Percentiles rank a stretch among this genome's conserved stretches.
These are phyloP conservation scores for Macrobrachium nipponense DNA, from an alignment of 1,140 invertebrate species.

Conservation along the genomic window DNA sequence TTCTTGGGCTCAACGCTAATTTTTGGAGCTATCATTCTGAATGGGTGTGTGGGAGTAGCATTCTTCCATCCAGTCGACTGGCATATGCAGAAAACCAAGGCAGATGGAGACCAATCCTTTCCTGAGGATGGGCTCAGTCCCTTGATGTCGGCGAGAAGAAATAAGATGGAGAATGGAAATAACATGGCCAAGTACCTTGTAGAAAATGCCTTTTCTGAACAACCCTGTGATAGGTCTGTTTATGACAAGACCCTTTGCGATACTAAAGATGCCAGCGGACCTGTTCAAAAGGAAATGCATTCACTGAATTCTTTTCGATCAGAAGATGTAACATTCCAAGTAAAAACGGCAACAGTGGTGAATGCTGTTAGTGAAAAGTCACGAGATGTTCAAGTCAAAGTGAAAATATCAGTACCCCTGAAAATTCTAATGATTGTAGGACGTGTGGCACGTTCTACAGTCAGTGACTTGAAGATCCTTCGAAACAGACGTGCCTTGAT, in stretches of 20 bases:
- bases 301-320: too few species aligned
- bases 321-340: background rate
- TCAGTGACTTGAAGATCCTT: constrained; percentile 9
- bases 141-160: background rate
- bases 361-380: background rate
- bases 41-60: background rate
- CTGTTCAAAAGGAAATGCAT: too few species aligned
- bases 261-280: too few species aligned
- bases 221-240: too few species aligned
- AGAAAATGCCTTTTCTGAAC: background rate
- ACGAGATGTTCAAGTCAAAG: background rate
- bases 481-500: constrained; percentile 11
- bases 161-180: background rate
- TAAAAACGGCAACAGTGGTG: background rate
- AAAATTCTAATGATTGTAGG: background rate
- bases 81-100: background rate
- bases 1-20: constrained; percentile 5
- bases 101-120: background rate
- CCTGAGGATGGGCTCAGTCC: background rate
- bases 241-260: too few species aligned
- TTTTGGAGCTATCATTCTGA: constrained; percentile 19
- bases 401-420: background rate
- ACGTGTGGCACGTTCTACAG: constrained; percentile 14
- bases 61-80: constrained; percentile 4
- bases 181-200: background rate